Percentiles rank a stretch among this genome's conserved stretches.
These are phyloP conservation scores for Tetrao urogallus DNA, from an alignment of 2,113 vertebrate genomes.

Conservation along the genomic window DNA sequence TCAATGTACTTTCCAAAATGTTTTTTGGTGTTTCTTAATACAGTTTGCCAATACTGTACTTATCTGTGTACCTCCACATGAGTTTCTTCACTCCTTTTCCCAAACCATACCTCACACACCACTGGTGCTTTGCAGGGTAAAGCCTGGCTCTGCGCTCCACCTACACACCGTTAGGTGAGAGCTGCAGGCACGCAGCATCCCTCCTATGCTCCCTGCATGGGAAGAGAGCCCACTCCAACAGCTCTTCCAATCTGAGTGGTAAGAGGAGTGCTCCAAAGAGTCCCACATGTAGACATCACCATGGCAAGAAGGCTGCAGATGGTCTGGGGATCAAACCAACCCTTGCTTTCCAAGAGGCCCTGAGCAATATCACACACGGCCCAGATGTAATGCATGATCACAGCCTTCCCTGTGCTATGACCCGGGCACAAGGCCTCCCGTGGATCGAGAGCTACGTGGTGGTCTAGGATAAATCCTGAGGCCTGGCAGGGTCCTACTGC, in stretches of 20 bases:
- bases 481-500: background rate
- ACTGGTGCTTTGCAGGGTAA: background rate
- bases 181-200: background rate
- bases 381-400: background rate
- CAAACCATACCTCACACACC: background rate
- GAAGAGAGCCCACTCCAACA: background rate
- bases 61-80: background rate
- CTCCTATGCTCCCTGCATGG: background rate
- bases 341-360: background rate
- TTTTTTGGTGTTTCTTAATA: background rate
- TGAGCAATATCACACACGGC: background rate
- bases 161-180: accelerated
- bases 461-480: background rate
- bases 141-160: background rate
- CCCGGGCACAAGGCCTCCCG: background rate
- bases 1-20: background rate
- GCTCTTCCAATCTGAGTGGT: background rate
- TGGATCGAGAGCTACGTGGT: background rate
- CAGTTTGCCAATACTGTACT: background rate
- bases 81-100: background rate
- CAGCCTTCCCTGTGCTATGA: background rate
- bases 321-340: background rate
- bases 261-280: background rate
- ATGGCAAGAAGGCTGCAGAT: background rate
- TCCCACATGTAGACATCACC: background rate